phyloP scores from a whole-genome alignment of 2,888 invertebrate genomes.

The Drosophila austrosaltans region DNA sequence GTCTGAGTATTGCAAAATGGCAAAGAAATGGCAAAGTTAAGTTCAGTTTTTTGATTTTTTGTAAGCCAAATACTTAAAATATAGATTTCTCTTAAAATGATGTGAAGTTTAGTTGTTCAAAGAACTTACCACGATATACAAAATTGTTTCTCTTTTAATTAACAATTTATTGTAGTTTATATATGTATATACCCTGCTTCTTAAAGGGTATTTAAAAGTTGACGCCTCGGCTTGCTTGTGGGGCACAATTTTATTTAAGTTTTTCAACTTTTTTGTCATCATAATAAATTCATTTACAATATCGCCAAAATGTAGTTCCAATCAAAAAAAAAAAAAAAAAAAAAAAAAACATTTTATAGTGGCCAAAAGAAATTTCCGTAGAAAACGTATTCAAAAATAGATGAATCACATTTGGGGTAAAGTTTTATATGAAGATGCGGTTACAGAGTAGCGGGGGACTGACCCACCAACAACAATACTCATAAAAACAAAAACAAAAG shows the following conservation, averaged over 20 bases:
- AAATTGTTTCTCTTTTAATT: neutral
- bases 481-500: conserved; percentile 25
- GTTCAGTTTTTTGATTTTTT: too few species aligned
- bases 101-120: too few species aligned
- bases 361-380: conserved; percentile 43
- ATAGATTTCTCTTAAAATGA: too few species aligned
- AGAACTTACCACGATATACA: too few species aligned
- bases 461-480: conserved; percentile 42
- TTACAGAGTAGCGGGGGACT: conserved; percentile 40
- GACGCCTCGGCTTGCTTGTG: neutral
- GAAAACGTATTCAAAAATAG: conserved; percentile 27
- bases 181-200: neutral
- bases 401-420: conserved; percentile 51
- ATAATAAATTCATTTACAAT: conserved; percentile 8
- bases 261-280: neutral
- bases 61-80: too few species aligned
- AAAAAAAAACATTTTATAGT: conserved; percentile 11
- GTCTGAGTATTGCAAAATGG: too few species aligned
- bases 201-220: neutral
- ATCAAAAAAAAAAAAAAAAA: conserved; percentile 33
- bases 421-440: neutral
- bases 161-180: neutral
- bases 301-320: conserved; percentile 36
- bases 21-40: too few species aligned
- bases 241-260: neutral